These are phyloP conservation scores for Heteronetta atricapilla DNA, from an alignment of 2,113 vertebrate species.

Conservation along the genomic window DNA sequence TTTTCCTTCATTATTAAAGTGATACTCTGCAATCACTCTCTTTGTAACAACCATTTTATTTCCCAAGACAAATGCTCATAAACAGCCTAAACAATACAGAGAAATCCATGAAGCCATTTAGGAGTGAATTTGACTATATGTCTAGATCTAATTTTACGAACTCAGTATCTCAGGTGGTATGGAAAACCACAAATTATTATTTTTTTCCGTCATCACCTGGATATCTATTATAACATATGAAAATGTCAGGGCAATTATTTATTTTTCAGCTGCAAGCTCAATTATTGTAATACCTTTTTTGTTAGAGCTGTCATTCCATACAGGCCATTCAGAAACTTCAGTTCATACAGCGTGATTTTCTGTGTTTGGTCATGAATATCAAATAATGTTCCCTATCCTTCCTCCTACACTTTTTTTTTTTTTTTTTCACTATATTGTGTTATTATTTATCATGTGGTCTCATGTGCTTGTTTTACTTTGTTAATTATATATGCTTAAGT, in stretches of 20 bases:
- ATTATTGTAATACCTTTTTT: neutral
- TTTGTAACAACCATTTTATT: neutral
- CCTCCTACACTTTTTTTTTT: too few relatives aligned
- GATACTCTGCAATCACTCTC: neutral
- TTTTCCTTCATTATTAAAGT: neutral
- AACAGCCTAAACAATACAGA: neutral
- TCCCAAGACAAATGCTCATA: neutral
- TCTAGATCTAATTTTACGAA: constrained; percentile 1
- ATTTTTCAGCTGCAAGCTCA: neutral
- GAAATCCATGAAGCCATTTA: neutral
- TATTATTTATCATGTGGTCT: neutral
- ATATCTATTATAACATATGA: neutral
- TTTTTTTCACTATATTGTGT: neutral
- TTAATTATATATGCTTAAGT: neutral
- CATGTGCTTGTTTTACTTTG: neutral
- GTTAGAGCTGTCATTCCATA: neutral
- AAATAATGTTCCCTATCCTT: neutral
- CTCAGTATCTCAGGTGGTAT: neutral
- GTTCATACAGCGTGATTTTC: neutral
- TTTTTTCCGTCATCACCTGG: neutral
- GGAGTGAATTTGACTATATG: neutral
- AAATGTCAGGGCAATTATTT: neutral
- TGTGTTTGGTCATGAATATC: neutral
- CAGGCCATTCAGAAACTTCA: neutral
- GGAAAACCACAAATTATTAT: neutral